These are phyloP conservation scores for Castor canadensis DNA, from an alignment of 2,113 vertebrate species.

Conservation along the genomic window DNA sequence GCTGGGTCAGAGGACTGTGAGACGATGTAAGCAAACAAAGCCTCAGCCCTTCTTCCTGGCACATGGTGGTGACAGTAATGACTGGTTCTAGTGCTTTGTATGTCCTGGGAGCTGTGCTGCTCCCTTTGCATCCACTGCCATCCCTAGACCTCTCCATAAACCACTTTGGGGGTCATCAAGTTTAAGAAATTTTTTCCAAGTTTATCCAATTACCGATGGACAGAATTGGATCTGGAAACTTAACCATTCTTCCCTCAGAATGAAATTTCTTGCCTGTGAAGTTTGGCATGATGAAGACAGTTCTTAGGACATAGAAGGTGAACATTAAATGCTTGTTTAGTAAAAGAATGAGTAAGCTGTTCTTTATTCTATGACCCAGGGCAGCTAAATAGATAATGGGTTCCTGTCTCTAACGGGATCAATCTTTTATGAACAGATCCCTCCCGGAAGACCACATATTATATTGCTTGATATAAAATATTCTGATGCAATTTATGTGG, in stretches of 20 bases:
- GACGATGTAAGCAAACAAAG: neutral
- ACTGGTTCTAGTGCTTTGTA: neutral
- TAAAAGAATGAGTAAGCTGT: neutral
- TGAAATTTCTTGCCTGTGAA: neutral
- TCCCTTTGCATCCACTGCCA: neutral
- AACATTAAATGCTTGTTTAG: neutral
- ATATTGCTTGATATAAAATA: neutral
- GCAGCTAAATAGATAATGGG: neutral
- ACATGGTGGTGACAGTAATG: fast-evolving
- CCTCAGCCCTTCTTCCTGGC: too few relatives aligned
- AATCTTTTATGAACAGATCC: neutral
- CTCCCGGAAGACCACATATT: neutral
- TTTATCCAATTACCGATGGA: neutral
- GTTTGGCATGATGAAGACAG: neutral
- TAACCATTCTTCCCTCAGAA: neutral
- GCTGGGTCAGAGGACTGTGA: neutral
- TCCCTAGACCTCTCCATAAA: neutral
- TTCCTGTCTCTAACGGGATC: neutral
- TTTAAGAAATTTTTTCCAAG: neutral
- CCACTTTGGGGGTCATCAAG: neutral
- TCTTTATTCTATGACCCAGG: neutral
- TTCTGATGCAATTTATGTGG: constrained; percentile 18
- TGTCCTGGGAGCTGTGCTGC: neutral
- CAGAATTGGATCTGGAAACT: neutral
- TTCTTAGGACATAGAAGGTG: neutral